Evolutionary conservation across 1,140 invertebrate genomes (phyloP).

Genomic region (Lepidotrigona ventralis): DNA sequence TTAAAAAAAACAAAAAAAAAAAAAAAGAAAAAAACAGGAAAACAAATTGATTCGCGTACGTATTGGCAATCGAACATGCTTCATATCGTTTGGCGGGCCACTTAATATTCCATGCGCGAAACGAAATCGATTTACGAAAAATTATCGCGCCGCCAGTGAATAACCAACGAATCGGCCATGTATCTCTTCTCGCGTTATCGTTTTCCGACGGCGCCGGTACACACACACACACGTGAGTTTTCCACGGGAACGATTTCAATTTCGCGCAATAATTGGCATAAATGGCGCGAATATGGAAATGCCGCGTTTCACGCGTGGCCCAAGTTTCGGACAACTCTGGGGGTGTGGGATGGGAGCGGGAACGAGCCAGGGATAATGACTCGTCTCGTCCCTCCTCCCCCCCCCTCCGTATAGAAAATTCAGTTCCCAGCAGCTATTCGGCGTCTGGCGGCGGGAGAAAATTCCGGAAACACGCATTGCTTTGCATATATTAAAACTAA

Average conservation of each 20-base stretch:
- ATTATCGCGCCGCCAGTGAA: constrained; percentile 15
- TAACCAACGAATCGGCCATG: constrained; percentile 10
- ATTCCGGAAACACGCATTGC: constrained; percentile 48
- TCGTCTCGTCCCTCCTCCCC: too few species aligned
- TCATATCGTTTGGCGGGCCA: background rate
- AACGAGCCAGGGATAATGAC: constrained; percentile 14
- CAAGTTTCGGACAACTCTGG: constrained; percentile 31
- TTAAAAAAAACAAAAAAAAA: too few species aligned
- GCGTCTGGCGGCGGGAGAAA: constrained; percentile 36
- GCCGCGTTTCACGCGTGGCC: constrained; percentile 12
- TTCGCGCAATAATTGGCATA: constrained; percentile 45
- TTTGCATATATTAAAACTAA: constrained; percentile 54
- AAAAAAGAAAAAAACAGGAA: background rate
- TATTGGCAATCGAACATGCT: background rate
- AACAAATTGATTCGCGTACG: background rate
- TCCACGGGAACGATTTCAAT: constrained; percentile 41
- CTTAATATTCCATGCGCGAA: constrained; percentile 9
- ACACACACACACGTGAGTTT: background rate
- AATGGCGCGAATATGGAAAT: constrained; percentile 48
- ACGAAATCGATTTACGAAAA: constrained; percentile 31
- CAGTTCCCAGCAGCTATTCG: constrained; percentile 41
- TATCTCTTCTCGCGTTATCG: constrained; percentile 16
- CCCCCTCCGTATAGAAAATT: constrained; percentile 34
- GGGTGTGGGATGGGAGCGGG: background rate
- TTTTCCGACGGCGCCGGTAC: background rate